phyloP scores from a whole-genome alignment of 2,888 invertebrate genomes.

The Phaonia tiefii region DNA sequence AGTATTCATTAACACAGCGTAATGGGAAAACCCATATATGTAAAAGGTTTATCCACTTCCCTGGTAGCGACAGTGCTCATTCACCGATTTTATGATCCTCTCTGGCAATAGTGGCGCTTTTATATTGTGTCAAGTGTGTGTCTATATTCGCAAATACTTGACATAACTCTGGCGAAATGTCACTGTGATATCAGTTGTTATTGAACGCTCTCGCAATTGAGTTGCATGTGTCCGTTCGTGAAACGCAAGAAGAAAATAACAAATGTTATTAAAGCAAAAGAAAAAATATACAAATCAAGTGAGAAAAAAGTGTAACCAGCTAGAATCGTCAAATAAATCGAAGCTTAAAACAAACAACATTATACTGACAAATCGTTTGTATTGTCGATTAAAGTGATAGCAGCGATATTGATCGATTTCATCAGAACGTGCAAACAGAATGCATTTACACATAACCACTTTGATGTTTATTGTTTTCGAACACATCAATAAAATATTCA shows the following conservation, averaged over 20 bases:
- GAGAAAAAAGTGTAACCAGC: constrained; percentile 5
- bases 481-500: constrained; percentile 70
- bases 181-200: constrained; percentile 62
- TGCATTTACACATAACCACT: constrained; percentile 69
- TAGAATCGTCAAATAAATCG: background rate
- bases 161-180: constrained; percentile 38
- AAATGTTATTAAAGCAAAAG: background rate
- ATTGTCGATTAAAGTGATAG: background rate
- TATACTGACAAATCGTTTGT: constrained; percentile 5
- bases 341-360: constrained; percentile 3
- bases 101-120: too few relatives aligned
- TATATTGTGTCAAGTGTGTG: too few relatives aligned
- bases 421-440: constrained; percentile 42
- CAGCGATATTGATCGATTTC: too few relatives aligned
- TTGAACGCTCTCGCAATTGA: constrained; percentile 63
- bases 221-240: constrained; percentile 52
- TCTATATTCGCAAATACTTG: constrained; percentile 13
- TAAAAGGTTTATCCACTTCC: background rate
- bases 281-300: constrained; percentile 13
- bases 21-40: background rate
- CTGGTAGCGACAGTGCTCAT: background rate
- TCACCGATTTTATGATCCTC: background rate
- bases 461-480: constrained; percentile 69
- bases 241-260: background rate
- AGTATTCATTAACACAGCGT: background rate